Evolutionary conservation across 23 tunicate species (phyloP).

Genomic region (Diplosoma virens): DNA sequence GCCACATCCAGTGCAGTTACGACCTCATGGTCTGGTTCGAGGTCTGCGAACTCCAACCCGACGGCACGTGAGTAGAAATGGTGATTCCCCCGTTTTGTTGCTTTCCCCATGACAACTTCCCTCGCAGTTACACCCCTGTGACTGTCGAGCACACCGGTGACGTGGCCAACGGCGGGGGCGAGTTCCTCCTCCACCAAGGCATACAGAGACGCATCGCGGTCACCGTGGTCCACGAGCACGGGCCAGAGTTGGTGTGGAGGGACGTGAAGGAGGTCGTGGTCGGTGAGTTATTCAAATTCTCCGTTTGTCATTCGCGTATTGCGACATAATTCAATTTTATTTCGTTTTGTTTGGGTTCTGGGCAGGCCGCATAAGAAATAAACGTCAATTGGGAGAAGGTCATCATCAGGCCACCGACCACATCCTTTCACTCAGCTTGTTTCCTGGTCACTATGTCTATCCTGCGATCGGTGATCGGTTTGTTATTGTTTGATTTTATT

Average conservation of each 20-base stretch:
- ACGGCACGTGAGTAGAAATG: constrained; percentile 64
- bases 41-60: constrained; percentile 78
- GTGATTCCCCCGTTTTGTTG: neutral
- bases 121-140: constrained; percentile 65
- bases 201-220: constrained; percentile 80
- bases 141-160: constrained; percentile 73
- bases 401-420: constrained; percentile 39
- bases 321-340: no score
- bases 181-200: constrained; percentile 83
- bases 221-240: constrained; percentile 84
- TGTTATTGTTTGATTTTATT: neutral
- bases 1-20: constrained; percentile 37
- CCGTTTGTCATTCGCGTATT: no score
- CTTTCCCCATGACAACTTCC: no score
- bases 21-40: constrained; percentile 92
- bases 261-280: constrained; percentile 84
- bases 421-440: constrained; percentile 57
- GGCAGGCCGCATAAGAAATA: constrained; percentile 69
- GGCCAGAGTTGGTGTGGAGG: constrained; percentile 71
- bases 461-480: constrained; percentile 74
- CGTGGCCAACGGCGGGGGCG: constrained; percentile 55
- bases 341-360: no score
- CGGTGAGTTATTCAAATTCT: constrained; percentile 59
- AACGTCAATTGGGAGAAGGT: constrained; percentile 35
- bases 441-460: constrained; percentile 77